These are phyloP conservation scores for Mythimna ferrago DNA, from an alignment of 2,888 invertebrate species.

Conservation along the genomic window DNA sequence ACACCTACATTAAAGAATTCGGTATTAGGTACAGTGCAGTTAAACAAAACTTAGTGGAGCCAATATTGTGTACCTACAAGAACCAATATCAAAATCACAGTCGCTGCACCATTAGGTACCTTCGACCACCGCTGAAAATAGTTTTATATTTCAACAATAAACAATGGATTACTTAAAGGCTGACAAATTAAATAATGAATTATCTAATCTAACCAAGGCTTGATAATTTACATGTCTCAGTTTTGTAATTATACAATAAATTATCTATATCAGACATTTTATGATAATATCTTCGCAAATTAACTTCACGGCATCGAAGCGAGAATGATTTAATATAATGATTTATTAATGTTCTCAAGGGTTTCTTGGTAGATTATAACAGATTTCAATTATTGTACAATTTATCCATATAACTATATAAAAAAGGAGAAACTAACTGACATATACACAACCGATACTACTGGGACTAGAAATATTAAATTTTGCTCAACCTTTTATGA, in stretches of 20 bases:
- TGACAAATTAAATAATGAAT: constrained; percentile 21
- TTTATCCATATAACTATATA: not conserved
- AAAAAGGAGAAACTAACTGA: too few species aligned
- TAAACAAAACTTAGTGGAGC: not conserved
- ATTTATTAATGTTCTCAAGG: constrained; percentile 8
- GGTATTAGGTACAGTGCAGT: not conserved
- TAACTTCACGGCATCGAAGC: constrained; percentile 14
- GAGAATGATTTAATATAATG: constrained; percentile 24
- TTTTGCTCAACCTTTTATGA: too few species aligned
- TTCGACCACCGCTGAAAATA: not conserved
- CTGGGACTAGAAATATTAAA: too few species aligned
- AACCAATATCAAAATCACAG: not conserved
- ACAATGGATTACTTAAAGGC: not conserved
- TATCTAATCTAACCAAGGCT: not conserved
- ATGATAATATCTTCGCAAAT: constrained; percentile 22
- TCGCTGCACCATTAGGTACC: not conserved
- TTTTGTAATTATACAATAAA: constrained; percentile 45
- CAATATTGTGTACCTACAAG: not conserved
- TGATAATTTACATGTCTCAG: not conserved
- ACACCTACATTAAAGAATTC: too few species aligned
- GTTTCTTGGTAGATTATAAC: not conserved
- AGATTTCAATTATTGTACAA: not conserved
- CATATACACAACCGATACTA: too few species aligned
- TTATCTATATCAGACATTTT: constrained; percentile 34
- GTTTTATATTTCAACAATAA: not conserved